Base-by-base conservation (phyloP, 2,888 invertebrate species). In the Caradrina kadenii region DNA sequence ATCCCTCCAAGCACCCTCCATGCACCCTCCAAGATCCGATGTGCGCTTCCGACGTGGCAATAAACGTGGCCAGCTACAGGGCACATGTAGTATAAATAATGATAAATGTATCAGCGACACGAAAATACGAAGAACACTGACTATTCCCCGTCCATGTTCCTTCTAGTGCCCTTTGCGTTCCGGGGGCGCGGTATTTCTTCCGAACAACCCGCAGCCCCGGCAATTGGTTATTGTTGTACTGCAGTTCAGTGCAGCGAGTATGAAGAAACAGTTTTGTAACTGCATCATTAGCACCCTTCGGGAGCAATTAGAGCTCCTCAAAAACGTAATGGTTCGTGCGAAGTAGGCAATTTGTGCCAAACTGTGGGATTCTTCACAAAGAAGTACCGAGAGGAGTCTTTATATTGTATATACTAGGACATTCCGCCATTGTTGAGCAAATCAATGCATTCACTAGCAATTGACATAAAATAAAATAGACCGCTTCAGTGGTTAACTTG, bases 261-360 rank as follows among this genome's bases (percentile, higher is more conserved):
- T 35, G n/a, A n/a, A 68, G 76, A 42, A 59, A 58, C 73, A 61
- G 52, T 61, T 53, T 49, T 22, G 63, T 61, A 81, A 71, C 66
- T 63, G 65, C 65, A 50, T 45, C 71, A 68, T 66, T 71, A 75
- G 74, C 58, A 60, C 75, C 59, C 83, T 83, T 73, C 62, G 42
- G 62, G 15, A 72, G 74, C 73, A 84, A 79, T 86, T 81, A 83
- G 75, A 80, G 70, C 63, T 72, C 76, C 82, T 87, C 79, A 73
- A 74, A 77, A 75, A 77, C 65, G 63, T 79, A 83, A 80, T 83
- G 71, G 69, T 77, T 63, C 54, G 50, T 60, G 66, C 50, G 42
- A 21, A 78, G 78, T 81, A 66, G 78, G 78, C 78, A 81, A 81
- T 78, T 72, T 81, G 53, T 66, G 26, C 48, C 60, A 60, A 21